These are phyloP conservation scores for Pheosia tremula DNA, from an alignment of 2,888 invertebrate genomes.

Conservation along the genomic window DNA sequence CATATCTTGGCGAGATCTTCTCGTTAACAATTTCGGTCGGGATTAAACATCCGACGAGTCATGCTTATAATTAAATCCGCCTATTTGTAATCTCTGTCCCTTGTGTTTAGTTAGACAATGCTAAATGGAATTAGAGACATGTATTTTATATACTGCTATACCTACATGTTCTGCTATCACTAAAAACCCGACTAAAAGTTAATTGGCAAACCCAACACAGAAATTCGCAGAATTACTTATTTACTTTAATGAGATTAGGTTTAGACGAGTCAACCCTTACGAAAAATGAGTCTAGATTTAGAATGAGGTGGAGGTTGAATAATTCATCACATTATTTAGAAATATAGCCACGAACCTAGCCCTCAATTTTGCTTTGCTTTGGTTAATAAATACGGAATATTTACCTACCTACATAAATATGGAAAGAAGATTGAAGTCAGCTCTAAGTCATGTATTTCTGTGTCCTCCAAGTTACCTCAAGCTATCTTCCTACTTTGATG, in stretches of 20 bases:
- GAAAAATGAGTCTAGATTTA: slow-evolving; percentile 20
- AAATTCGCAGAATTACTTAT: slow-evolving; percentile 12
- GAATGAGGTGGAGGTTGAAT: slow-evolving; percentile 13
- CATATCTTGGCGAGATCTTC: slow-evolving; percentile 13
- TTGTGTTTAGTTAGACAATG: slow-evolving; percentile 26
- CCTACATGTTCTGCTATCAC: background rate
- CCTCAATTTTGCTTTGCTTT: slow-evolving; percentile 35
- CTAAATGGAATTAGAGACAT: slow-evolving; percentile 15
- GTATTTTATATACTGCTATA: slow-evolving; percentile 11
- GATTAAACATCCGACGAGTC: slow-evolving; percentile 37
- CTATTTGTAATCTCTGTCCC: slow-evolving; percentile 35
- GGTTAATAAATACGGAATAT: slow-evolving; percentile 46
- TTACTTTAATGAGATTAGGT: slow-evolving; percentile 22
- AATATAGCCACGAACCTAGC: slow-evolving; percentile 25
- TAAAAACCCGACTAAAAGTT: slow-evolving; percentile 11
- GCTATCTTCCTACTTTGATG: slow-evolving; percentile 68
- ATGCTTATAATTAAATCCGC: slow-evolving; percentile 45
- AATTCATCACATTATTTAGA: slow-evolving; percentile 17
- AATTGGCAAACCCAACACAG: slow-evolving; percentile 14
- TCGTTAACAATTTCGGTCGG: slow-evolving; percentile 10
- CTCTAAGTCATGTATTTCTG: slow-evolving; percentile 34
- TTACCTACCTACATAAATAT: slow-evolving; percentile 23
- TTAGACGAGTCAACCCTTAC: slow-evolving; percentile 12
- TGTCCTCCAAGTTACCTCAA: slow-evolving; percentile 44
- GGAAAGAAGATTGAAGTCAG: slow-evolving; percentile 40